Evolutionary conservation across 2,888 invertebrate genomes (phyloP), one percentile per base, ranked within the genome.

Genomic region (Yponomeuta sedellus): DNA sequence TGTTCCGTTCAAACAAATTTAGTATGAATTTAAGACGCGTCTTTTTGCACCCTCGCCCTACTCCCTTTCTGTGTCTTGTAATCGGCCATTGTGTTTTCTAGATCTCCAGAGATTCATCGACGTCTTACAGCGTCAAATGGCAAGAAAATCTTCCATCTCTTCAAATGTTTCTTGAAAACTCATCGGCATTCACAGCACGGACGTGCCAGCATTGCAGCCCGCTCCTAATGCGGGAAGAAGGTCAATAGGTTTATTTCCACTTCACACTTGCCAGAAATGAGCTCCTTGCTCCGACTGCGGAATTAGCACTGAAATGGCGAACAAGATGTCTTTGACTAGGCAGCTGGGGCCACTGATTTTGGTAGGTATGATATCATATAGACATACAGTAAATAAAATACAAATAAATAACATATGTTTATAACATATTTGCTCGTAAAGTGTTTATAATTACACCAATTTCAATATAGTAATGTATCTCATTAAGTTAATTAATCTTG

Each of bases 161-260:
- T 59, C 22, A 16, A 25, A 59, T 25, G 3, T 20, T 19, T 20
- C 25, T 12, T 2, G 6, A 25, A 11, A 16, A 11, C 59, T 59
- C 25, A 22, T 57, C 19, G 20, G 59, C n/a, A 59, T 59, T 59
- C 59, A 59, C 22, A 59, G 59, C 59, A 59, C 59, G 59, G 25
- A 57, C 57, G n/a, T 22, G 11, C 20, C 10, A 22, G n/a, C 59
- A 59, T 52, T 52, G 44, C 44, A 52, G 28, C 6, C 34, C 11
- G 28, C 62, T 62, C n/a, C 16, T 34, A 62, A 62, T 34, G 39
- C 62, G 10, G 19, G 12, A 20, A 56, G 64, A 64, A 64, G 64
- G 64, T 56, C 64, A 64, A 64, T 40, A 20, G 64, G 22, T 52
- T 64, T 52, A 64, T 64, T 64, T 64, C 64, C 64, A 64, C 64